Conservation (phyloP, 2,113 vertebrate genomes). For the western clawed frog (Xenopus tropicalis) region UCB_Xtro_10.0 CM004444.2:59472501-59473000, state of each 20-base stretch:
- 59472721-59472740: too few relatives aligned
- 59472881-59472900: slow-evolving; percentile 78
- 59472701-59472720: too few relatives aligned
- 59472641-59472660: too few relatives aligned
- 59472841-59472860: slow-evolving; percentile 58
- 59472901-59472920: slow-evolving; percentile 49
- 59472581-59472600: too few relatives aligned
- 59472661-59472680: too few relatives aligned
- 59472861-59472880: slow-evolving; percentile 48
- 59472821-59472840: slow-evolving; percentile 66
- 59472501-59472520: too few relatives aligned
- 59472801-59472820: slow-evolving; percentile 55
- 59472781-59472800: slow-evolving; percentile 59
- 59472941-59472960: slow-evolving; percentile 58
- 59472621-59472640: too few relatives aligned
- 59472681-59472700: too few relatives aligned
- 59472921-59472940: slow-evolving; percentile 55
- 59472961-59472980: slow-evolving; percentile 52
- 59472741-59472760: slow-evolving; percentile 29
- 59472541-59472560: too few relatives aligned
- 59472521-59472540: too few relatives aligned
- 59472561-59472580: too few relatives aligned
- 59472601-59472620: too few relatives aligned
- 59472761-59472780: slow-evolving; percentile 58
- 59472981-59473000: neutral